Conservation (phyloP, 2,888 invertebrate genomes). For the Dusona sp. region DNA sequence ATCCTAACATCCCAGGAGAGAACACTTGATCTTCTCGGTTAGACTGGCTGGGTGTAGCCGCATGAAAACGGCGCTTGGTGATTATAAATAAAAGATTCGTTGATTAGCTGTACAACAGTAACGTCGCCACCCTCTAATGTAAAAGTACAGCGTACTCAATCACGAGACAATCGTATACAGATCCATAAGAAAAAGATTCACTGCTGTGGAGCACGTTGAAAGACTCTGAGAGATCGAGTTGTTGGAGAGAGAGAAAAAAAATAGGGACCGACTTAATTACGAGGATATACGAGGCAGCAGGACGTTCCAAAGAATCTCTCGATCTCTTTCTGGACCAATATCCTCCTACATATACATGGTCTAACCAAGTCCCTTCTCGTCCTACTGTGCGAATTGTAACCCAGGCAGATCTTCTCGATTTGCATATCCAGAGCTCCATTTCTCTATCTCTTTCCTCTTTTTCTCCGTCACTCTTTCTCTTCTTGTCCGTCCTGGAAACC, state of each 20-base stretch:
- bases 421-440: conserved; percentile 59
- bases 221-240: conserved; percentile 36
- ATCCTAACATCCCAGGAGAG: neutral
- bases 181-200: conserved; percentile 56
- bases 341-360: conserved; percentile 60
- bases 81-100: conserved; percentile 61
- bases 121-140: conserved; percentile 42
- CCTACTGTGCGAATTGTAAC: conserved; percentile 69
- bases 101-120: conserved; percentile 59
- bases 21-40: neutral
- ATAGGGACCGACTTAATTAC: conserved; percentile 81
- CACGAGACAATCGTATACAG: conserved; percentile 68
- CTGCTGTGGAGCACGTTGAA: conserved; percentile 59
- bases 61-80: conserved; percentile 29
- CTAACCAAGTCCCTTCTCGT: conserved; percentile 55
- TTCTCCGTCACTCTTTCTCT: conserved; percentile 19
- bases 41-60: neutral
- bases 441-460: conserved; percentile 29
- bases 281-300: conserved; percentile 79
- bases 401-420: conserved; percentile 71
- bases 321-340: conserved; percentile 71
- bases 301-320: conserved; percentile 61
- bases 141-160: conserved; percentile 59
- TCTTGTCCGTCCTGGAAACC: conserved; percentile 10
- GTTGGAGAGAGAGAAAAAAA: conserved; percentile 72